Percentiles rank a stretch among this genome's conserved stretches.
Evolutionary conservation across 2,797 vertebrate genomes (phyloP).

Genomic region (Chromis chromis): DNA sequence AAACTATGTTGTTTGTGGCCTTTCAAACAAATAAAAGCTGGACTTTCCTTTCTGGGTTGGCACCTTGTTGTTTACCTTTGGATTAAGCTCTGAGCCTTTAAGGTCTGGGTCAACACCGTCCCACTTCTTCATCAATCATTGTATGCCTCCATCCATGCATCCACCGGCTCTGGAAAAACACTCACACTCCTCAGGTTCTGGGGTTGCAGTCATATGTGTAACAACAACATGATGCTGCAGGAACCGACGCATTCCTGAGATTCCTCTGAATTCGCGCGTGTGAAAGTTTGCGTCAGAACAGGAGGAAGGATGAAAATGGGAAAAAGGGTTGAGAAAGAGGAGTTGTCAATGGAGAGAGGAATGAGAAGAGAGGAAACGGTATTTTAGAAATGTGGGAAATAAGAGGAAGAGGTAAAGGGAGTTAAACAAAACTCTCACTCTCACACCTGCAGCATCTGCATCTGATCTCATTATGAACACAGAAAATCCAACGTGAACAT

Average conservation of each 20-base stretch:
- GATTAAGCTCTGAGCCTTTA: slow-evolving; percentile 39
- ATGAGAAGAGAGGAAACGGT: slow-evolving; percentile 7
- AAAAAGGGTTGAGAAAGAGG: slow-evolving; percentile 18
- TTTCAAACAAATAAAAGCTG: background rate
- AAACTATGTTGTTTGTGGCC: background rate
- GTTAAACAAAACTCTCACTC: slow-evolving; percentile 65
- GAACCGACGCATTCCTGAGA: slow-evolving; percentile 74
- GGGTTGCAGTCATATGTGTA: slow-evolving; percentile 77
- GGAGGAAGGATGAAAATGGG: slow-evolving; percentile 40
- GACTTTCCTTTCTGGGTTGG: background rate
- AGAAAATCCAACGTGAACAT: background rate
- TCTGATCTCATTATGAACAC: background rate
- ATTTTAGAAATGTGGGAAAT: slow-evolving; percentile 41
- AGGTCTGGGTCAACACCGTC: slow-evolving; percentile 52
- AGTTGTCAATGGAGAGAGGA: slow-evolving; percentile 23
- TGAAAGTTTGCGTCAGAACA: slow-evolving; percentile 47
- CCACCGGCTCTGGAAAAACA: slow-evolving; percentile 70
- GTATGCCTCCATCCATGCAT: slow-evolving; percentile 50
- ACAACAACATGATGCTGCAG: slow-evolving; percentile 81
- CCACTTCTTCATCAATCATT: slow-evolving; percentile 64
- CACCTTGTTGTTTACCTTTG: slow-evolving; percentile 51
- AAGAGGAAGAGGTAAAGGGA: no score
- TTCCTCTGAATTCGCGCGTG: slow-evolving; percentile 66
- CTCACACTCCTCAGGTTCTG: slow-evolving; percentile 67
- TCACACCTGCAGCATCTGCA: slow-evolving; percentile 67